phyloP scores from a whole-genome alignment of 2,888 invertebrate species.

The Linhomoeus sp. region DNA sequence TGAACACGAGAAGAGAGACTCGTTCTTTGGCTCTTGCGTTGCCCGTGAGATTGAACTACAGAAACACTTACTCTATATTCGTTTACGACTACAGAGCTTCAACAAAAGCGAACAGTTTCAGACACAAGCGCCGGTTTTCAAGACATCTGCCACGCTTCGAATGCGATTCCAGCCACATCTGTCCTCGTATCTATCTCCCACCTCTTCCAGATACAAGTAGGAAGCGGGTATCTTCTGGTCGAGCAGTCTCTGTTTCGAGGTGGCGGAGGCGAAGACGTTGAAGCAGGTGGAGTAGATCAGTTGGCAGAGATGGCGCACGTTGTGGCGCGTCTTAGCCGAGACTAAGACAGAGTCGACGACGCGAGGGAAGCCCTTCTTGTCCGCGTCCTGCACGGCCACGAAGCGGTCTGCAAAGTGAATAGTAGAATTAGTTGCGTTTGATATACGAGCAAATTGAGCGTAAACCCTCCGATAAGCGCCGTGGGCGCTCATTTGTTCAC shows the following conservation, averaged over 20 bases:
- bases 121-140: no score
- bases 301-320: conserved; percentile 67
- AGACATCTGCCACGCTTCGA: no score
- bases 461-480: no score
- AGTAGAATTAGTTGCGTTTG: no score
- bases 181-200: conserved; percentile 26
- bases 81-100: background rate
- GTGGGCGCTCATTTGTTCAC: no score
- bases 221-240: conserved; percentile 88
- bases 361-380: conserved; percentile 58
- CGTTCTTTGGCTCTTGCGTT: no score
- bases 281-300: conserved; percentile 45
- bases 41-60: no score
- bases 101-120: no score
- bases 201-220: conserved; percentile 80
- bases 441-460: no score
- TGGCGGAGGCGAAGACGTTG: conserved; percentile 44
- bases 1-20: background rate
- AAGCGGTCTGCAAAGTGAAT: conserved; percentile 37
- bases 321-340: conserved; percentile 64
- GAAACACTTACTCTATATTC: no score
- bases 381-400: conserved; percentile 79
- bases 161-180: no score
- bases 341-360: conserved; percentile 83
- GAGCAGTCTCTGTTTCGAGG: conserved; percentile 66